Evolutionary conservation across 2,113 vertebrate genomes (phyloP).

Genomic region (Nycticryphes semicollaris): DNA sequence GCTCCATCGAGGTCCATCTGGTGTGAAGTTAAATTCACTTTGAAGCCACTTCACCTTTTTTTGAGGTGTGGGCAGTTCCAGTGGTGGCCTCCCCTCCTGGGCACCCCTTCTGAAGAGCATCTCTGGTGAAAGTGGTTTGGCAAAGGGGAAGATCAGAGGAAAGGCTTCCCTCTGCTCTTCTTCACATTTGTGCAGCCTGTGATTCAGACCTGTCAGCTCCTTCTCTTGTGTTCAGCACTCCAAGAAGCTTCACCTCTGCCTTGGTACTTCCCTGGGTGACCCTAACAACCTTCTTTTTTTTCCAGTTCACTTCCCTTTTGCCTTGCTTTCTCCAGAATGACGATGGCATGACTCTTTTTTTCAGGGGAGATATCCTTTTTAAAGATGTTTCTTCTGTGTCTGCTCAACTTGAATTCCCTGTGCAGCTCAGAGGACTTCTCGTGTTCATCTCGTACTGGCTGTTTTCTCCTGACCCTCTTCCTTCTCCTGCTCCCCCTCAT

Average conservation of each 20-base stretch:
- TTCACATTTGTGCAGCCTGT: neutral
- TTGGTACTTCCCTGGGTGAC: neutral
- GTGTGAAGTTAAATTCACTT: neutral
- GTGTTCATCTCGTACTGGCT: neutral
- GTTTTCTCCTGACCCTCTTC: neutral
- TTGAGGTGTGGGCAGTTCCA: accelerated
- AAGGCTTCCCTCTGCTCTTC: neutral
- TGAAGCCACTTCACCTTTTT: neutral
- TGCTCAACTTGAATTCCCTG: neutral
- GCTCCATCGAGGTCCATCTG: accelerated
- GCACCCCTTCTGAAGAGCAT: neutral
- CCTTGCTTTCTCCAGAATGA: neutral
- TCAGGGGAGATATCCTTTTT: neutral
- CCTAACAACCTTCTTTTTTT: neutral
- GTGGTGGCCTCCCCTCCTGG: neutral
- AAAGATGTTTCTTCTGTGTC: neutral
- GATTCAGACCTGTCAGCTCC: neutral
- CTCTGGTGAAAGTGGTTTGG: neutral
- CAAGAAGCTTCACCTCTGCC: neutral
- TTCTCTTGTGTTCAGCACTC: neutral
- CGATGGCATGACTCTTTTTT: neutral
- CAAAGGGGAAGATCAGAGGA: neutral
- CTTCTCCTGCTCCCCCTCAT: neutral
- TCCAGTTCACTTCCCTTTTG: neutral
- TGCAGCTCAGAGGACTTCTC: neutral